phyloP scores from a whole-genome alignment of 2,797 vertebrate species.

The Acridotheres tristis region DNA sequence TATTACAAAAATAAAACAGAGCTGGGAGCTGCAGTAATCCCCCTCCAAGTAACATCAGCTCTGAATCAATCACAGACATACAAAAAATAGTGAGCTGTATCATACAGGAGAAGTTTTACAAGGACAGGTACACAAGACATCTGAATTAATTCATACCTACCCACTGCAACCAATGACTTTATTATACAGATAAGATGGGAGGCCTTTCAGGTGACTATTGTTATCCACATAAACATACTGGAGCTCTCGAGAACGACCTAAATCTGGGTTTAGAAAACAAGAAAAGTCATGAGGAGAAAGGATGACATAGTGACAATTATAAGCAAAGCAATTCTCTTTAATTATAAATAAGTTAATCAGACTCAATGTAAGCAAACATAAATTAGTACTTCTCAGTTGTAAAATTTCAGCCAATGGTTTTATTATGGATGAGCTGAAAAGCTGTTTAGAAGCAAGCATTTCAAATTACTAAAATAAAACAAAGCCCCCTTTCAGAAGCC shows the following conservation, averaged over 20 bases:
- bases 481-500: not conserved
- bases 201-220: constrained; percentile 86
- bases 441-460: not conserved
- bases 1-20: constrained; percentile 3
- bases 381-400: not conserved
- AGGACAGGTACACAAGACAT: not conserved
- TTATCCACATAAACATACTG: constrained; percentile 97
- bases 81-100: not conserved
- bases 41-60: not conserved
- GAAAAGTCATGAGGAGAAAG: constrained; percentile 6
- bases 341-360: constrained; percentile 15
- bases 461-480: not conserved
- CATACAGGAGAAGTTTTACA: not conserved
- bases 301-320: not conserved
- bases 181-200: constrained; percentile 87
- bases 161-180: constrained; percentile 92
- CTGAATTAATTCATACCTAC: constrained; percentile 70
- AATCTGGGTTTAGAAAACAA: constrained; percentile 79
- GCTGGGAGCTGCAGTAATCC: not conserved
- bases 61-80: not conserved
- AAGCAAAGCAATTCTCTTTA: not conserved
- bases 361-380: not conserved
- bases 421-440: not conserved
- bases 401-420: not conserved
- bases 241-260: constrained; percentile 93